Conservation (phyloP, 2,797 vertebrate genomes). For the Phylloscopus collybita region DNA sequence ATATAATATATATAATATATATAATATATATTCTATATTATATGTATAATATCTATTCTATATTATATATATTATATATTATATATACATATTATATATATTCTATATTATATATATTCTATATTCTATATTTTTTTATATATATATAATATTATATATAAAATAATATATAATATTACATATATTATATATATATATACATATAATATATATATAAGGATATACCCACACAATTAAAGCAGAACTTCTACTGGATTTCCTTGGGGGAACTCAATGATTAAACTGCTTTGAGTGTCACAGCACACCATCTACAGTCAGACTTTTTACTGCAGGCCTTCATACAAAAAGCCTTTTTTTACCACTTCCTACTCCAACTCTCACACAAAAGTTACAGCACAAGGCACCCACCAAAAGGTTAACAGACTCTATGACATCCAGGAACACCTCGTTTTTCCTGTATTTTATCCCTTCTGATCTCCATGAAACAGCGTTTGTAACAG, state of each 20-base stretch:
- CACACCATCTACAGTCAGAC: not conserved
- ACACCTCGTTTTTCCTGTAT: constrained; percentile 91
- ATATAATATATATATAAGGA: no score
- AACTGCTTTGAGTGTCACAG: not conserved
- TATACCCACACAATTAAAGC: not conserved
- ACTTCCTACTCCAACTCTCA: not conserved
- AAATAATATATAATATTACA: no score
- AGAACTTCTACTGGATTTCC: not conserved
- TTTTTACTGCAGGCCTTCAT: not conserved
- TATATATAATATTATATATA: no score
- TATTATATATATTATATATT: no score
- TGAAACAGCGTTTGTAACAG: constrained; percentile 89
- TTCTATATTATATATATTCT: no score
- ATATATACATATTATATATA: no score
- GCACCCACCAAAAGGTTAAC: constrained; percentile 94
- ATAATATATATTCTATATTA: no score
- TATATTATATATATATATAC: no score
- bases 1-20: no score
- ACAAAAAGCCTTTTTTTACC: not conserved
- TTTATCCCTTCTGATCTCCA: constrained; percentile 93
- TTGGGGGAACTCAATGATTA: fast-evolving
- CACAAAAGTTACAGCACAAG: not conserved
- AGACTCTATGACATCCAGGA: constrained; percentile 98
- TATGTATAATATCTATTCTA: no score
- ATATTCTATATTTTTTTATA: no score